A percentile compares a stretch with the other conserved stretches of the same genome.
These are phyloP conservation scores for Tympanuchus pallidicinctus DNA, from an alignment of 2,113 vertebrate genomes.

Conservation along the genomic window DNA sequence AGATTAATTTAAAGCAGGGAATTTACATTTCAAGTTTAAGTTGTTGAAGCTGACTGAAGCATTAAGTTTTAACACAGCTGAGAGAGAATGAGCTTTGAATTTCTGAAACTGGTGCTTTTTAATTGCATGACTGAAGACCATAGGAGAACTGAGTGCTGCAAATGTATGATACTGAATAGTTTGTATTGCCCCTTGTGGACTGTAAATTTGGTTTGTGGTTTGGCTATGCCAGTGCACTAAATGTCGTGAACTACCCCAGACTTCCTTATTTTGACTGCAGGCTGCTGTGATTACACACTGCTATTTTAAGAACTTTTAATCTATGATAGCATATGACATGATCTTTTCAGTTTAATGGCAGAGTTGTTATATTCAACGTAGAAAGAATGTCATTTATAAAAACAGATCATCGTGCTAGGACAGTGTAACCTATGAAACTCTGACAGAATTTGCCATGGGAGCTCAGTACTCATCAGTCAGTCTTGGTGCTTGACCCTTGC, in stretches of 20 bases:
- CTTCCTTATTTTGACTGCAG: background rate
- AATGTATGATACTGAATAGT: rapidly evolving
- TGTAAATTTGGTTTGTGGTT: background rate
- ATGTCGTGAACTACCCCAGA: background rate
- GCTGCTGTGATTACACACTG: background rate
- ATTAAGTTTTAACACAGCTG: background rate
- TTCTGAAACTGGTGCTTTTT: background rate
- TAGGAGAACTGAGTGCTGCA: background rate
- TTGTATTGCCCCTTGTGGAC: rapidly evolving
- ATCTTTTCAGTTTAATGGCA: background rate
- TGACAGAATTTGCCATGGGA: background rate
- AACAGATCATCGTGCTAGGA: rapidly evolving
- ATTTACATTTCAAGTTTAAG: background rate
- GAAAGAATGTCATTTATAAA: background rate
- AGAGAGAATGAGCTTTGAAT: background rate
- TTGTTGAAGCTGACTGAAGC: background rate
- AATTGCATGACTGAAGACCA: background rate
- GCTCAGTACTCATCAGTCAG: background rate
- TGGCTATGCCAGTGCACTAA: background rate
- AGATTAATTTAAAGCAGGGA: background rate
- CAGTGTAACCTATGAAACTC: background rate
- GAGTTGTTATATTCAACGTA: background rate
- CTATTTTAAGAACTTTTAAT: slow-evolving; percentile 42
- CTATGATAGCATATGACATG: background rate
- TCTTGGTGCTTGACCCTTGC: background rate